Evolutionary conservation across 2,113 vertebrate genomes (phyloP).

Genomic region (Tupaia tana): DNA sequence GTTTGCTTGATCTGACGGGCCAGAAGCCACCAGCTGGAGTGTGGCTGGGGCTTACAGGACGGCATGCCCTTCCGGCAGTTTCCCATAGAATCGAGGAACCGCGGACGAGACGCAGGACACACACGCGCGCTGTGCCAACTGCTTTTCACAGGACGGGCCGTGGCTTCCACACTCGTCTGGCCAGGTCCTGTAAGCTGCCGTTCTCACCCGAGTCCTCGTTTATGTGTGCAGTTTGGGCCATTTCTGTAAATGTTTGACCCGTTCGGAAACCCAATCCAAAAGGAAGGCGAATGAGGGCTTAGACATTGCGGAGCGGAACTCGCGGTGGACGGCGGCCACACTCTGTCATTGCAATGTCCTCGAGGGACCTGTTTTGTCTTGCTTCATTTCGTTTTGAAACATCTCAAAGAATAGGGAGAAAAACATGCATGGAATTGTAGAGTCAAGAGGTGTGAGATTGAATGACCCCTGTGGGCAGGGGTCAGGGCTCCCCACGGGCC

Average conservation of each 20-base stretch:
- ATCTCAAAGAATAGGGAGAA: neutral
- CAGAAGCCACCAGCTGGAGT: neutral
- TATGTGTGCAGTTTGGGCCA: conserved; percentile 77
- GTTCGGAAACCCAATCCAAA: conserved; percentile 73
- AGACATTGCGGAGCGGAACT: neutral
- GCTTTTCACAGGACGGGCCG: conserved; percentile 65
- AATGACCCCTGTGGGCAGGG: fast-evolving
- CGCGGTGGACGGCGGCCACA: neutral
- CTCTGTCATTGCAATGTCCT: neutral
- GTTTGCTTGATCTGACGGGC: neutral
- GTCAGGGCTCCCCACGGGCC: too few species aligned
- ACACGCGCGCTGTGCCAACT: neutral
- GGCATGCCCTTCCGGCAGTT: neutral
- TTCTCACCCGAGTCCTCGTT: conserved; percentile 51
- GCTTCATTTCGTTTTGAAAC: neutral
- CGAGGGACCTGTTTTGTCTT: neutral
- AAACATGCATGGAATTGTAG: neutral
- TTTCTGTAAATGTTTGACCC: conserved; percentile 78
- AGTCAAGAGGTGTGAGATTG: neutral
- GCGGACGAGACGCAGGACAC: conserved; percentile 1
- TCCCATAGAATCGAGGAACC: neutral
- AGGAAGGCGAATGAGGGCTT: conserved; percentile 55
- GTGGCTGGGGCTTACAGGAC: neutral
- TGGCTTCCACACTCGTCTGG: conserved; percentile 32
- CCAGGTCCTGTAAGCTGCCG: conserved; percentile 64